A percentile compares a stretch with the other conserved stretches of the same genome.
phyloP scores from a whole-genome alignment of 2,888 invertebrate species.

The Papilio demoleus region DNA sequence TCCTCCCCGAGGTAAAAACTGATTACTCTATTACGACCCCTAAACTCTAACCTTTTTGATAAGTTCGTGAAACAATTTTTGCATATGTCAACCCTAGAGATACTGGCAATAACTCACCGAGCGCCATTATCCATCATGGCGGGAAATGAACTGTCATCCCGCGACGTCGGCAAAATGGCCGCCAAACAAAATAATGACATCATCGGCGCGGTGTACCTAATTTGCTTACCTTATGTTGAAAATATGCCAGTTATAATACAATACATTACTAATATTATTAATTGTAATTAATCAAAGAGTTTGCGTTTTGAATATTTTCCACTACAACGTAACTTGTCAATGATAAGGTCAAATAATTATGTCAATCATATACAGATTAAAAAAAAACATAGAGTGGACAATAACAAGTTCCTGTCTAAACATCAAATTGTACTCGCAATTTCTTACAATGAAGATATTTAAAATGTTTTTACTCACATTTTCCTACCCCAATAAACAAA shows the following conservation, averaged over 20 bases:
- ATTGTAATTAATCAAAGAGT: background rate
- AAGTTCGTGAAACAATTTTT: conserved; percentile 81
- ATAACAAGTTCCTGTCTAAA: background rate
- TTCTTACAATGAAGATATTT: background rate
- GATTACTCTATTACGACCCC: conserved; percentile 66
- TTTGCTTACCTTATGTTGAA: conserved; percentile 39
- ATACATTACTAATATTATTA: background rate
- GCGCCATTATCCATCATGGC: conserved; percentile 77
- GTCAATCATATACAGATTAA: too few species aligned
- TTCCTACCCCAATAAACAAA: conserved; percentile 37
- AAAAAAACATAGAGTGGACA: background rate
- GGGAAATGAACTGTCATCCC: conserved; percentile 79
- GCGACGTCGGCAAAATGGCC: conserved; percentile 66
- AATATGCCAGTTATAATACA: conserved; percentile 12
- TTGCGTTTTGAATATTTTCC: background rate
- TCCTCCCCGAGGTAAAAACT: conserved; percentile 48
- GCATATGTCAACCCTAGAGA: conserved; percentile 78
- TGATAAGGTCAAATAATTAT: too few species aligned
- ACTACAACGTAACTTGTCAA: too few species aligned
- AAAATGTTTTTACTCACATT: background rate
- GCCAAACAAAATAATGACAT: conserved; percentile 65
- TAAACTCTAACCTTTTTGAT: conserved; percentile 71
- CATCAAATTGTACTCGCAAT: background rate
- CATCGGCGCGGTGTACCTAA: conserved; percentile 44
- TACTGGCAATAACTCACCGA: conserved; percentile 72